Evolutionary conservation across 2,113 vertebrate species (phyloP).

Genomic region (Platanista minor): DNA sequence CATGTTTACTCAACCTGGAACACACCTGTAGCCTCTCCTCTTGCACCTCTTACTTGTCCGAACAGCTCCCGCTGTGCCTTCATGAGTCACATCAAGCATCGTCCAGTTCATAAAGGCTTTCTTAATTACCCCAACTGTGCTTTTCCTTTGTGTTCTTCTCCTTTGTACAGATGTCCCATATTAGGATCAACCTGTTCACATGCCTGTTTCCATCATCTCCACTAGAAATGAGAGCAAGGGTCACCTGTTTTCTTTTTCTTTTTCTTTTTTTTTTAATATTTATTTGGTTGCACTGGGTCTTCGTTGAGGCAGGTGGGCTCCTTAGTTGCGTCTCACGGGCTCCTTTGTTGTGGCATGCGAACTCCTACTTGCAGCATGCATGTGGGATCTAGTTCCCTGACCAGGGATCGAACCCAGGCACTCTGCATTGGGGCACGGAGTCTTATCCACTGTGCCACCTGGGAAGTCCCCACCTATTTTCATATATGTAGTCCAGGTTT

Average conservation of each 20-base stretch:
- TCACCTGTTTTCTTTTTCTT: neutral
- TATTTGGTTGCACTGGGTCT: too few relatives aligned
- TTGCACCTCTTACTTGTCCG: neutral
- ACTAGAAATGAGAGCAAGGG: neutral
- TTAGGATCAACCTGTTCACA: neutral
- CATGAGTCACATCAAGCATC: neutral
- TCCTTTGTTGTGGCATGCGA: too few relatives aligned
- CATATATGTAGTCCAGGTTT: neutral
- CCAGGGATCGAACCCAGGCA: too few relatives aligned
- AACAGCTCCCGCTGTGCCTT: neutral
- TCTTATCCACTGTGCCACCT: too few relatives aligned
- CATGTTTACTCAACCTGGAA: rapidly evolving
- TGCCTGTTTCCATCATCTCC: neutral
- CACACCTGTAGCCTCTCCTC: too few relatives aligned
- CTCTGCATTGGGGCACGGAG: too few relatives aligned
- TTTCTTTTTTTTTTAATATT: too few relatives aligned
- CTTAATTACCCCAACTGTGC: neutral
- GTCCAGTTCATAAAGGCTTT: neutral
- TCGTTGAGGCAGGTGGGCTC: too few relatives aligned
- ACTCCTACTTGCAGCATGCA: too few relatives aligned
- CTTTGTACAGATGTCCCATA: neutral
- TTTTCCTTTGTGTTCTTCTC: neutral
- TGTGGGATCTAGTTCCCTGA: too few relatives aligned
- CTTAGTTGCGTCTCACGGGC: too few relatives aligned
- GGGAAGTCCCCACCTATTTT: neutral